phyloP scores from a whole-genome alignment of 2,113 vertebrate genomes.

The Tachysurus vachellii region DNA sequence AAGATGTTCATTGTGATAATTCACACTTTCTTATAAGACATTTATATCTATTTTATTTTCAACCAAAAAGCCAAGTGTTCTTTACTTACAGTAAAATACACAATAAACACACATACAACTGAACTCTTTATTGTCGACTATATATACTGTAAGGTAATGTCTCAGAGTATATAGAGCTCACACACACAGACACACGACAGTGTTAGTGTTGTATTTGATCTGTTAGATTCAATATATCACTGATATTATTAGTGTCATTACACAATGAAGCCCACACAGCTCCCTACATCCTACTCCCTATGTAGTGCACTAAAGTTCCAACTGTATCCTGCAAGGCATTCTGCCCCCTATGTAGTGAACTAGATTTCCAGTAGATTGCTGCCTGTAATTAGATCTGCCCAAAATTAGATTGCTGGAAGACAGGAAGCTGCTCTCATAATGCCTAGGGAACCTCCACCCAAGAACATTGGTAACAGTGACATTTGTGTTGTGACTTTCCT shows the following conservation, averaged over 20 bases:
- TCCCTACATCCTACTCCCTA: neutral
- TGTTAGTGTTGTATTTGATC: neutral
- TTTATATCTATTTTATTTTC: neutral
- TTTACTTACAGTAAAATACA: neutral
- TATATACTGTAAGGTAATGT: neutral
- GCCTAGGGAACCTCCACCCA: neutral
- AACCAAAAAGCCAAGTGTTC: too few species aligned
- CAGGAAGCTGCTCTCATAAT: neutral
- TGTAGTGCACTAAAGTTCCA: neutral
- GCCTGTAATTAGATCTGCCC: neutral
- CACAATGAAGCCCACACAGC: neutral
- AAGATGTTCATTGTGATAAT: neutral
- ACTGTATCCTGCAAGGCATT: neutral
- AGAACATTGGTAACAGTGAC: neutral
- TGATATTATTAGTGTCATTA: neutral
- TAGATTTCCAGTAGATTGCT: neutral
- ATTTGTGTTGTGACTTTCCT: neutral
- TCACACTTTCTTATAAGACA: neutral
- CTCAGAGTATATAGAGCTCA: neutral
- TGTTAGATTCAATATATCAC: neutral
- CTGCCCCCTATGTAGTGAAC: neutral
- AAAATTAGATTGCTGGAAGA: neutral
- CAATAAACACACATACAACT: neutral
- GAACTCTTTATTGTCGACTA: neutral
- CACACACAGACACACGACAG: conserved; percentile 11